Base-by-base conservation (phyloP, 2,888 invertebrate genomes). In the Tholera decimalis region DNA sequence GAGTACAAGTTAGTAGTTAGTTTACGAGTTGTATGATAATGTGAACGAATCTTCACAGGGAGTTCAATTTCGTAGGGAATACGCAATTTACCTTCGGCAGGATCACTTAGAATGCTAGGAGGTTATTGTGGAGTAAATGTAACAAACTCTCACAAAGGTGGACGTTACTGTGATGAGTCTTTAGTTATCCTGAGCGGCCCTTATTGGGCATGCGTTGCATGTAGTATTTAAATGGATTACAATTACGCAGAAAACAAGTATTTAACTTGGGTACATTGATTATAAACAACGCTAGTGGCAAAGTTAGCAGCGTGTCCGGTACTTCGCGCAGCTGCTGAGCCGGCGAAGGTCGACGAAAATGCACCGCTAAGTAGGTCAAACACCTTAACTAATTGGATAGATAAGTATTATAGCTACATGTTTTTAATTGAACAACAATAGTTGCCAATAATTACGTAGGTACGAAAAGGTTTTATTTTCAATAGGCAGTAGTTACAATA, bases 261-360 rank as follows among this genome's bases (percentile, higher is more conserved):
- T n/a, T 30, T 30, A 28, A 41, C 26, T 49, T 18, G 33, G 24
- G 24, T 20, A 56, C 39, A 47, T 57, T 64, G 70, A 70, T 70
- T 70, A 64, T 64, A 70, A 51, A 70, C 51, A 70, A 70, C 46
- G 71, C 54, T 54, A 64, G 33, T 69, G 26, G 51, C 41, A 53
- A 58, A 51, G 58, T 64, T 62, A 62, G 67, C 64, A 46, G 56
- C 71, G 67, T 65, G 53, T 68, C 57, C 54, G 61, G 55, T 18
- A 59, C 24, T 58, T 20, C 54, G 49, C 74, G 26, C 77, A 73
- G 67, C 68, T 61, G 67, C 69, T 83, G 85, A 82, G 79, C 68
- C 57, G 64, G 44, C 80, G 88, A 91, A 92, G 91, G 92, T 88
- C 88, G 77, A 79, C 78, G 85, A 88, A 92, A 92, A 91, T 91